Evolutionary conservation across 2,113 vertebrate species (phyloP), one percentile per base, ranked within the genome.

Genomic region (Strix aluco): DNA sequence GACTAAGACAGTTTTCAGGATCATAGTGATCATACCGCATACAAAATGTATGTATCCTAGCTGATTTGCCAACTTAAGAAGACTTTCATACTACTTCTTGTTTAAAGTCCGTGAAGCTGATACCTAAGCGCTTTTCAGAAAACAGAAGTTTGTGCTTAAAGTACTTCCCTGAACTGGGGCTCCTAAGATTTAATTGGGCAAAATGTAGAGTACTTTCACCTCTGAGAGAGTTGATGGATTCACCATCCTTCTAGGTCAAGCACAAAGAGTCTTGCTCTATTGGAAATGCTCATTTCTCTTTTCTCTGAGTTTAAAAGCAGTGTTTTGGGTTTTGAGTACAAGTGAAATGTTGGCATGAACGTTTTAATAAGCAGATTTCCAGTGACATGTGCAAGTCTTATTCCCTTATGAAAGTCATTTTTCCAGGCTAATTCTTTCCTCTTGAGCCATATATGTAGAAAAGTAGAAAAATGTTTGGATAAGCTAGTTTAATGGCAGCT

Each of bases 251-350:
- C 58, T 91, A 65, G 59, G 81, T 91, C 87, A 94, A 91, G 74
- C 93, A 94, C 91, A 96, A 79, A 66, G 86, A 67, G 84, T 95
- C 78, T 67, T 81, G 62, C 75, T 96, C 81, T 97, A 81, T 88
- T 93, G 90, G 94, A 97, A 96, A 97, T 0, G 92, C 90, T 86
- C 92, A 88, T 97, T 97, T 95, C 52, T 95, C 65, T 84, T 92
- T 84, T 73, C 54, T 82, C 77, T 4, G 14, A 69, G 61, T 83
- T 86, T 63, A 67, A 95, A 92, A 88, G 67, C 44, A 77, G 22
- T 47, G 79, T 82, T 89, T 67, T 12, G 65, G 36, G 73, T 30
- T 90, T 95, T 96, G 81, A 95, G n/a, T 84, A 47, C 8, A 15
- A 90, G 59, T 70, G 84, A 55, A 72, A 87, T 82, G 86, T 83